Conservation (phyloP, 2,888 invertebrate genomes). For the Cyclophora punctaria region DNA sequence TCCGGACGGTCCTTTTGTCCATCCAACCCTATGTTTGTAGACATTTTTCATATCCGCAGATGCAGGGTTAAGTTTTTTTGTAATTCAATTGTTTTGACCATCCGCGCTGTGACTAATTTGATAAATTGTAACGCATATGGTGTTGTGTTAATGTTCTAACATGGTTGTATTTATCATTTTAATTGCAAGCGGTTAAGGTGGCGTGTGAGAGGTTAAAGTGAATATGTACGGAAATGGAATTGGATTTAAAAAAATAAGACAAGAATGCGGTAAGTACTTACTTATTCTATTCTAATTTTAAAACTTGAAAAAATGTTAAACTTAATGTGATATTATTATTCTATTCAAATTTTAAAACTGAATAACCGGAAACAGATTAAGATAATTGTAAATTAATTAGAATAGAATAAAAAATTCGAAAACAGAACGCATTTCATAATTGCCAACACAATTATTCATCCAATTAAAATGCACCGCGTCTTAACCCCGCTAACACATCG, state of each 20-base stretch:
- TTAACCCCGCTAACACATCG: conserved; percentile 52
- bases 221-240: too few species aligned
- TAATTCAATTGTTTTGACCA: conserved; percentile 34
- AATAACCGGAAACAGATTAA: too few species aligned
- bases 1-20: conserved; percentile 52
- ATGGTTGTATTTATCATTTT: not conserved
- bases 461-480: conserved; percentile 72
- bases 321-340: too few species aligned
- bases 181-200: not conserved
- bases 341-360: too few species aligned
- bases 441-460: conserved; percentile 49
- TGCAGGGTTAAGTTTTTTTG: conserved; percentile 48
- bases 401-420: conserved; percentile 17
- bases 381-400: too few species aligned
- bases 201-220: too few species aligned
- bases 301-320: too few species aligned
- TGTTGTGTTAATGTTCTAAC: conserved; percentile 2
- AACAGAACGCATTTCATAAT: conserved; percentile 22
- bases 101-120: conserved; percentile 56
- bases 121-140: conserved; percentile 57
- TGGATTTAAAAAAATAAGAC: too few species aligned
- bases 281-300: too few species aligned
- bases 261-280: too few species aligned
- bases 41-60: conserved; percentile 25
- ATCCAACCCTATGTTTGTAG: conserved; percentile 46